phyloP scores from a whole-genome alignment of 2,113 vertebrate species.

The human (Homo sapiens) region DNA sequence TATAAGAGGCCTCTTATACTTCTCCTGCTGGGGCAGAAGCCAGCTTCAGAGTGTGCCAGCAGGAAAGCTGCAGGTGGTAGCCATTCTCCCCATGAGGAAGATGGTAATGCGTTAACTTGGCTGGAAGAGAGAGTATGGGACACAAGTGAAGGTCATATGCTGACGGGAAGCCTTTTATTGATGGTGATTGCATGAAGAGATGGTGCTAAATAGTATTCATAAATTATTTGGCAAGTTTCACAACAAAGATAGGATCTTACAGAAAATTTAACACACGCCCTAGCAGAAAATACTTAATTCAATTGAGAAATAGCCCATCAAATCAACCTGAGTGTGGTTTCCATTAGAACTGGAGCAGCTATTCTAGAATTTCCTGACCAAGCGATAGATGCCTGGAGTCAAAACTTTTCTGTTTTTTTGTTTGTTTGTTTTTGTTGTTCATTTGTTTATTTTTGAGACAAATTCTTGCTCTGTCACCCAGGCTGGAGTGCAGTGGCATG shows the following conservation, averaged over 20 bases:
- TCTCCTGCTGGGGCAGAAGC: neutral
- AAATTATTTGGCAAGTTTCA: constrained; percentile 43
- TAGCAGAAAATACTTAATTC: neutral
- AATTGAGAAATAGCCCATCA: neutral
- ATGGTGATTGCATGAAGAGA: neutral
- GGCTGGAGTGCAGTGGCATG: too few relatives aligned
- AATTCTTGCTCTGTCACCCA: too few relatives aligned
- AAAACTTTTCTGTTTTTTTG: too few relatives aligned
- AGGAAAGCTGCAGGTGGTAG: neutral
- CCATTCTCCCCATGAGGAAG: neutral
- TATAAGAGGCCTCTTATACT: neutral
- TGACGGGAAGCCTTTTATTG: constrained; percentile 26
- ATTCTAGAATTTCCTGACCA: neutral
- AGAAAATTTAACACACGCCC: neutral
- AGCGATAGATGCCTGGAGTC: neutral
- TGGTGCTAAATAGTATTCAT: constrained; percentile 13
- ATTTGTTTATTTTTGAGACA: too few relatives aligned
- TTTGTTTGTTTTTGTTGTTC: too few relatives aligned
- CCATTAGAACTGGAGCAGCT: neutral
- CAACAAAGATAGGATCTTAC: constrained; percentile 24
- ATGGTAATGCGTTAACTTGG: neutral
- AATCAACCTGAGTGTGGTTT: neutral
- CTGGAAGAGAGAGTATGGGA: neutral
- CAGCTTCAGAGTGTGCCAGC: neutral
- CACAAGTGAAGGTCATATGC: neutral